Percentiles rank a stretch among this genome's conserved stretches.
phyloP scores from a whole-genome alignment of 1,140 invertebrate species.

The Orius insidiosus region DNA sequence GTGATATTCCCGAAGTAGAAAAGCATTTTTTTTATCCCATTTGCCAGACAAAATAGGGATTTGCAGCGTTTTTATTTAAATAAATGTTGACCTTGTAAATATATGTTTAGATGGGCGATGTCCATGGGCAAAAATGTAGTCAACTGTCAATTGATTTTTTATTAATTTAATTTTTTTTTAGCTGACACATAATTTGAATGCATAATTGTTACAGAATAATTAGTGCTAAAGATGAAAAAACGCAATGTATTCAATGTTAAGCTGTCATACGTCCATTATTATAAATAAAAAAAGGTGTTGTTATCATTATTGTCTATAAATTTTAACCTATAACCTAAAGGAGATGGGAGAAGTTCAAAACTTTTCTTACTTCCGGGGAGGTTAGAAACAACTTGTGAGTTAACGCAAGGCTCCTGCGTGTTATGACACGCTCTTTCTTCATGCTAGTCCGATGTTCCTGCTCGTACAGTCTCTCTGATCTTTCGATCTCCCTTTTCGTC shows the following conservation, averaged over 20 bases:
- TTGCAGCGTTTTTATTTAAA: neutral
- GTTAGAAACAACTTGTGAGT: neutral
- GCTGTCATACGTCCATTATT: constrained; percentile 18
- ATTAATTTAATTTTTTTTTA: constrained; percentile 8
- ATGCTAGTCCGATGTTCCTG: no score
- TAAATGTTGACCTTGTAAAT: constrained; percentile 8
- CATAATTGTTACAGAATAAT: constrained; percentile 11
- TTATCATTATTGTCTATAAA: constrained; percentile 8
- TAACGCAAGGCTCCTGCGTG: no score
- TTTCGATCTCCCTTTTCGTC: no score
- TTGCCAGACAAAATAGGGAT: neutral
- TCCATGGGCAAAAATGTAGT: constrained; percentile 8
- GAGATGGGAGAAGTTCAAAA: neutral
- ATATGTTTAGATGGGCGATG: constrained; percentile 8
- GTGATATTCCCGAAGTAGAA: neutral
- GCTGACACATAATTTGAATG: constrained; percentile 10
- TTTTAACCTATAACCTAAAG: neutral
- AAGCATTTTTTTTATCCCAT: constrained; percentile 3
- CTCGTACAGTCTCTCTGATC: no score
- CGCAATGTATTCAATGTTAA: constrained; percentile 17
- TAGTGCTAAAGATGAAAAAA: constrained; percentile 13
- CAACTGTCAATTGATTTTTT: constrained; percentile 15
- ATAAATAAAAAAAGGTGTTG: constrained; percentile 16
- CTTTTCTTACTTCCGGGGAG: neutral
- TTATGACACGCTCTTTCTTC: no score